Conservation (phyloP, 1,140 invertebrate species). For the Micrasema longulum region DNA sequence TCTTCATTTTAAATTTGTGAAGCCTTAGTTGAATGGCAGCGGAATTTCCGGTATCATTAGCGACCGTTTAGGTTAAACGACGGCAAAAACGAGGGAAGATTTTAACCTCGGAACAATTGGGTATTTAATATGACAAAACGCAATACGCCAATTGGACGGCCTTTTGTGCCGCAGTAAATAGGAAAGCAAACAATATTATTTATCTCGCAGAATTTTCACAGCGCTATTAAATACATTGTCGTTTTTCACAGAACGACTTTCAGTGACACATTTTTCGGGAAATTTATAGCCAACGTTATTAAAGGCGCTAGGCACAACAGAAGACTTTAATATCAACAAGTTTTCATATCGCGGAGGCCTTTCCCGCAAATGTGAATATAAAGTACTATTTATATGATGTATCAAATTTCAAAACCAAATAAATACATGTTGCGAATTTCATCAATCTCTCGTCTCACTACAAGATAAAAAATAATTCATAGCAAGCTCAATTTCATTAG, state of each 20-base stretch:
- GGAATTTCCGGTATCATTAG: slow-evolving; percentile 30
- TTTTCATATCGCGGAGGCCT: slow-evolving; percentile 26
- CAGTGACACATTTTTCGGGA: slow-evolving; percentile 38
- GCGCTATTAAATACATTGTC: slow-evolving; percentile 38
- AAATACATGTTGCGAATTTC: neutral
- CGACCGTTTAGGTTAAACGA: slow-evolving; percentile 16
- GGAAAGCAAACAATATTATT: slow-evolving; percentile 33
- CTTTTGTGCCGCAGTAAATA: slow-evolving; percentile 31
- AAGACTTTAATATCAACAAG: slow-evolving; percentile 38
- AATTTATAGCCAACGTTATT: slow-evolving; percentile 36
- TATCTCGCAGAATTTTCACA: slow-evolving; percentile 16
- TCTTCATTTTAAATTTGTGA: slow-evolving; percentile 39
- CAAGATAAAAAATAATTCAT: too few species aligned
- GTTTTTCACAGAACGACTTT: slow-evolving; percentile 33
- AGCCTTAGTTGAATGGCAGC: slow-evolving; percentile 11
- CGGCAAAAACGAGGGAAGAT: slow-evolving; percentile 5
- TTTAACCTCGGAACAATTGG: slow-evolving; percentile 10
- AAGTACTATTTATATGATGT: neutral
- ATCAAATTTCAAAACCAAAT: slow-evolving; percentile 20
- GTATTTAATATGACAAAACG: slow-evolving; percentile 38
- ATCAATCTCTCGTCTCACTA: too few species aligned
- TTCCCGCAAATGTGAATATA: slow-evolving; percentile 27
- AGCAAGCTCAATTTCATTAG: too few species aligned
- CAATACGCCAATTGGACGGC: slow-evolving; percentile 25
- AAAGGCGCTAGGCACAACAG: slow-evolving; percentile 8